These are phyloP conservation scores for Drosophila willistoni DNA, from an alignment of 1,140 invertebrate genomes.

Conservation along the genomic window DNA sequence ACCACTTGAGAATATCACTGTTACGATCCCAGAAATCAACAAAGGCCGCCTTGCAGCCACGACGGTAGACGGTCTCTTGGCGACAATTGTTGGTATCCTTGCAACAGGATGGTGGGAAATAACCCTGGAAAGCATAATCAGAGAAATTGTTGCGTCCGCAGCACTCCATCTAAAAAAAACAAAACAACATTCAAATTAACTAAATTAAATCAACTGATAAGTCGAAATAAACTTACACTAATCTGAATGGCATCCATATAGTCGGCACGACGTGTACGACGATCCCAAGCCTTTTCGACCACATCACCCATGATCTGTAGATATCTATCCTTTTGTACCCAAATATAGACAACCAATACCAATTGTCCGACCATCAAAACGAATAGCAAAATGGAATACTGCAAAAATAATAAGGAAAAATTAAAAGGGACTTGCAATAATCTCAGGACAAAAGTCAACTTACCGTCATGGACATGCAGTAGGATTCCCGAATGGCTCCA, in stretches of 20 bases:
- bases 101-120: slow-evolving; percentile 83
- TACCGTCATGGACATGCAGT: slow-evolving; percentile 92
- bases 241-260: slow-evolving; percentile 84
- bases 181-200: not conserved
- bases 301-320: slow-evolving; percentile 83
- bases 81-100: slow-evolving; percentile 82
- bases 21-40: slow-evolving; percentile 83
- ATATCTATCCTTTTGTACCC: slow-evolving; percentile 84
- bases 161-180: slow-evolving; percentile 85
- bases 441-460: slow-evolving; percentile 51
- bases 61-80: slow-evolving; percentile 77
- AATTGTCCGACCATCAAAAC: slow-evolving; percentile 87
- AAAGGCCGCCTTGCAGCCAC: slow-evolving; percentile 84
- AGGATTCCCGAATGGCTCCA: slow-evolving; percentile 91
- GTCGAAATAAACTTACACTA: slow-evolving; percentile 53
- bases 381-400: slow-evolving; percentile 87
- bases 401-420: slow-evolving; percentile 53
- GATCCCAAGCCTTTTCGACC: slow-evolving; percentile 79
- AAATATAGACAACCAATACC: slow-evolving; percentile 85
- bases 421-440: too few species aligned
- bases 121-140: slow-evolving; percentile 83
- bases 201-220: too few species aligned
- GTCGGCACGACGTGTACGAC: slow-evolving; percentile 73
- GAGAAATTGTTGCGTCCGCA: slow-evolving; percentile 85
- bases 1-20: slow-evolving; percentile 85